Evolutionary conservation across 1,140 invertebrate genomes (phyloP).

Genomic region (Conopomorpha cramerella): DNA sequence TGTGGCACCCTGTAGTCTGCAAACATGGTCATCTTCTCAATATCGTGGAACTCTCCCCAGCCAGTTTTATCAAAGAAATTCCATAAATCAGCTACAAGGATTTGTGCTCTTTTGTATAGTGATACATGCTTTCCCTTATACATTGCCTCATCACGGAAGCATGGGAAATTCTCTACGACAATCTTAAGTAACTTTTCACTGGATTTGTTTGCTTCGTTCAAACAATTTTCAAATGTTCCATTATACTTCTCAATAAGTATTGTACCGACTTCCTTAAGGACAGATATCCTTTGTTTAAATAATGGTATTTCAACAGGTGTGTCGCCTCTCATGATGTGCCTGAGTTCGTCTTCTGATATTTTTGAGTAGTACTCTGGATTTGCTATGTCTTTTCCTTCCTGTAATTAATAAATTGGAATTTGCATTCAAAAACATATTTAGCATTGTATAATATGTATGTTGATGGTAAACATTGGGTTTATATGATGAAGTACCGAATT

Average conservation of each 20-base stretch:
- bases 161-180: slow-evolving; percentile 82
- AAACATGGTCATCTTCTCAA: slow-evolving; percentile 92
- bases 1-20: slow-evolving; percentile 97
- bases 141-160: slow-evolving; percentile 80
- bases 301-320: slow-evolving; percentile 71
- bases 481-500: too few relatives aligned
- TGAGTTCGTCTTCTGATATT: slow-evolving; percentile 70
- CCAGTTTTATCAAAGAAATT: slow-evolving; percentile 79
- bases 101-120: slow-evolving; percentile 94
- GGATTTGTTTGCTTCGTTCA: slow-evolving; percentile 73
- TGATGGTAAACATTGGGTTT: too few relatives aligned
- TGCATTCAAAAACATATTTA: background rate
- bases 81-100: slow-evolving; percentile 92
- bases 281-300: slow-evolving; percentile 73
- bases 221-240: slow-evolving; percentile 81
- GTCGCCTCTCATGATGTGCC: slow-evolving; percentile 76
- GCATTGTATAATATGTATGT: background rate
- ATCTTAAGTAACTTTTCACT: slow-evolving; percentile 76
- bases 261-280: slow-evolving; percentile 80
- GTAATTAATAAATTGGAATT: slow-evolving; percentile 9
- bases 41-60: slow-evolving; percentile 83
- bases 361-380: slow-evolving; percentile 80
- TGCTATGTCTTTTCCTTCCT: slow-evolving; percentile 78
- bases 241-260: slow-evolving; percentile 79
- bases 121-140: slow-evolving; percentile 75